Evolutionary conservation across 1,140 invertebrate species (phyloP), one percentile per base, ranked within the genome.

Genomic region (Zaprionus africanus): DNA sequence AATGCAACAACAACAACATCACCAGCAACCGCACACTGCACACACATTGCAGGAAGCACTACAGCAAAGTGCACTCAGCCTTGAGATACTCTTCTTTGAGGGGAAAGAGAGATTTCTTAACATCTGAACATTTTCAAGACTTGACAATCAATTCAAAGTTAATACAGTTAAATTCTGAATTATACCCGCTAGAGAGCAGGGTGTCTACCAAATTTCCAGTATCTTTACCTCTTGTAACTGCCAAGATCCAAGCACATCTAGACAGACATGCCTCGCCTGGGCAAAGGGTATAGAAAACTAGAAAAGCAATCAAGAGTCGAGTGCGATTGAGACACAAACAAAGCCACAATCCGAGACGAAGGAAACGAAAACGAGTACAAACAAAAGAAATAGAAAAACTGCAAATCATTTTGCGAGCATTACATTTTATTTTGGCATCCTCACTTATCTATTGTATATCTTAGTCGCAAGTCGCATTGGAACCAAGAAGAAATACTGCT

Each of bases 321-420:
- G 31, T 82, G 62, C 82, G 82, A 88, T 88, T 88, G 84, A 83
- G 80, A 88, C 49, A 60, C 69, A 79, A 76, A 83, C 80, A 77
- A 78, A 71, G 61, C 67, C 49, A 57, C 17, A 79, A 76, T 71
- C 76, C 43, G 26, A 67, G 46, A 9, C 60, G 58, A 65, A 49
- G 24, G 22, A 38, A 28, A 22, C 24, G 34, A 63, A 61, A 43
- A 51, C 31, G 31, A 67, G 56, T 17, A 73, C 49, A 15, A 51
- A 49, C 5, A n/a, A 61, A 64, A 74, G 46, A 46, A 75, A 43
- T 34, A 54, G 13, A 46, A 86, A 87, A 58, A 72, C 57, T 56
- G 78, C 70, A 87, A 78, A 87, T 87, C 80, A 88, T 78, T 83
- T 83, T 88, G 77, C 36, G 61, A 81, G 74, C 78, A 66, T 70